Base-by-base conservation (phyloP, 1,140 invertebrate genomes). In the Colletes gigas region DNA sequence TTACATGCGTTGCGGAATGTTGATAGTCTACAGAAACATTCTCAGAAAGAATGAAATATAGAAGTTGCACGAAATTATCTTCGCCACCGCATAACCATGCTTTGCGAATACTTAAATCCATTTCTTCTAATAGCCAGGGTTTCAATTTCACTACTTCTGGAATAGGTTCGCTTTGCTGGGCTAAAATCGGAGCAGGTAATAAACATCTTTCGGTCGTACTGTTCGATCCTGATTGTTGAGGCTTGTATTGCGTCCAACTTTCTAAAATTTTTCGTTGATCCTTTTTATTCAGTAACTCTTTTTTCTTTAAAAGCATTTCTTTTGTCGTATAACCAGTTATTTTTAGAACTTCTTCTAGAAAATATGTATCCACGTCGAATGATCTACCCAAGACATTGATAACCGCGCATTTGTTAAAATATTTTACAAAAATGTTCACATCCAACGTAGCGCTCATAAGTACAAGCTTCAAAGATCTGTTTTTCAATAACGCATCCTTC, bases 371-470 rank as follows among this genome's bases (percentile, higher is more conserved):
- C 0, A 99, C 98, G 12, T 96, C 95, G 92, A 95, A 97, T n/a
- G 95, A 91, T 60, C 96, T 95, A 0, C 98, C 98, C 70, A 97
- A 96, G 69, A 99, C 96, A 57, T 94, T 94, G n/a, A 98, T 93
- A 14, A 98, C 94, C 0, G 95, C 95, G 83, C 96, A 96, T 69
- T 96, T 95, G 85, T 96, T 95, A 92, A 99, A 99, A 90, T 97
- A 97, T 88, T 96, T 95, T 44, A 95, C 94, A 92, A 99, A 98
- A 52, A 97, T 95, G 39, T 95, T 93, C 9, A 96, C 95, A 85
- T 98, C 96, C 86, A 98, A 95, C 3, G 98, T 97, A 8, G 98
- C 98, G n/a, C 98, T 99, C 98, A 99, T 99, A 1, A 99, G 94
- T 66, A 99, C 95, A 0, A 99, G 83, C 83, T 96, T 96, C 0